Conservation (phyloP, 1,140 invertebrate genomes). For the Chrysopa pallens region DNA sequence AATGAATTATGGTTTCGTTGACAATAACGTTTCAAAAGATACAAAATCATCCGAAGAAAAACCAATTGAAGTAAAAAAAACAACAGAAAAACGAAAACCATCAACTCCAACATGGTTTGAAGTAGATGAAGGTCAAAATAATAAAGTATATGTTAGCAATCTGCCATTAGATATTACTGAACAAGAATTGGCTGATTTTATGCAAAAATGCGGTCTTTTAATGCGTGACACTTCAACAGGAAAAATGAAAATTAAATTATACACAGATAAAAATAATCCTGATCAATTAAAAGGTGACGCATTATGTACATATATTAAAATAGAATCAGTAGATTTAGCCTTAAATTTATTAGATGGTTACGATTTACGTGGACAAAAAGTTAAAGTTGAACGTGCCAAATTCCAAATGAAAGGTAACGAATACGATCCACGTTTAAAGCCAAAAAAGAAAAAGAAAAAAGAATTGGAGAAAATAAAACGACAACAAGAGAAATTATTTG, state of each 20-base stretch:
- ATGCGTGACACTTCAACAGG: slow-evolving; percentile 68
- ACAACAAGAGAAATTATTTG: slow-evolving; percentile 87
- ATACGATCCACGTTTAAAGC: slow-evolving; percentile 87
- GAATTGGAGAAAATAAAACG: slow-evolving; percentile 83
- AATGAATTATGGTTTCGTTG: slow-evolving; percentile 79
- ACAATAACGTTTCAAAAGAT: slow-evolving; percentile 26
- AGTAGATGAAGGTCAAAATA: slow-evolving; percentile 78
- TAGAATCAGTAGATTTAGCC: slow-evolving; percentile 88
- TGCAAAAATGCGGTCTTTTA: slow-evolving; percentile 93
- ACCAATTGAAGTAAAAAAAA: slow-evolving; percentile 12
- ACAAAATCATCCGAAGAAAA: slow-evolving; percentile 10
- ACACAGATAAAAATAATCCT: slow-evolving; percentile 58
- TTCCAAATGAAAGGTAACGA: slow-evolving; percentile 83
- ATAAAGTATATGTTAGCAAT: slow-evolving; percentile 92
- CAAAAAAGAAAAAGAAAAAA: slow-evolving; percentile 79
- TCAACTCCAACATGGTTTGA: slow-evolving; percentile 76
- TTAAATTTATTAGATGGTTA: slow-evolving; percentile 84
- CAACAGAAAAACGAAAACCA: slow-evolving; percentile 22
- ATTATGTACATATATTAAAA: slow-evolving; percentile 91
- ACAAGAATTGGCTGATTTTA: slow-evolving; percentile 76
- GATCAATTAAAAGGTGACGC: slow-evolving; percentile 88
- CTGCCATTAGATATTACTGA: slow-evolving; percentile 79
- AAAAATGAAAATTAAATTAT: slow-evolving; percentile 89
- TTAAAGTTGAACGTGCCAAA: slow-evolving; percentile 80
- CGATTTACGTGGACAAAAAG: slow-evolving; percentile 55